These are phyloP conservation scores for Volucella zonaria DNA, from an alignment of 2,888 invertebrate genomes.

Conservation along the genomic window DNA sequence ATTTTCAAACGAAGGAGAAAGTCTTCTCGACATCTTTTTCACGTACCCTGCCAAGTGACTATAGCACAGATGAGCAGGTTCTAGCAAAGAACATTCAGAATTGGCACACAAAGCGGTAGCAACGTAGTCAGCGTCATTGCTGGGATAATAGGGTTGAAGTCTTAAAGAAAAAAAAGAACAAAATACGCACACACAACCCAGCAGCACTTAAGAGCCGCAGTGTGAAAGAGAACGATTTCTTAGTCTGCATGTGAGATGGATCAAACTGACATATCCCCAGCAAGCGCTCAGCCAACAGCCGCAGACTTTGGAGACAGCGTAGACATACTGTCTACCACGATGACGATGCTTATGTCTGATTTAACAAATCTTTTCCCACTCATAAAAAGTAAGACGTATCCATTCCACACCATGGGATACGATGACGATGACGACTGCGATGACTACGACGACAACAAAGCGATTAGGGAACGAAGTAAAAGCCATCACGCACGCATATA, in stretches of 20 bases:
- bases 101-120: slow-evolving; percentile 37
- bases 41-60: slow-evolving; percentile 65
- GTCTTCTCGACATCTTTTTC: slow-evolving; percentile 57
- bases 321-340: slow-evolving; percentile 63
- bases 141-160: slow-evolving; percentile 54
- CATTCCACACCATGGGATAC: slow-evolving; percentile 65
- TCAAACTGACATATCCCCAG: slow-evolving; percentile 54
- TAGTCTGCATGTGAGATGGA: slow-evolving; percentile 51
- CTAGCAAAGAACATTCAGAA: slow-evolving; percentile 8
- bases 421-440: slow-evolving; percentile 15
- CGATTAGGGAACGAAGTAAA: slow-evolving; percentile 68
- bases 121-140: slow-evolving; percentile 40
- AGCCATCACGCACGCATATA: slow-evolving; percentile 71
- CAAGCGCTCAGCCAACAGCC: slow-evolving; percentile 32
- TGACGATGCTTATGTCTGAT: slow-evolving; percentile 57
- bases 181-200: neutral
- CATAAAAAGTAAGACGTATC: slow-evolving; percentile 59
- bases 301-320: slow-evolving; percentile 23
- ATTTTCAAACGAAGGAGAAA: slow-evolving; percentile 66
- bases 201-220: slow-evolving; percentile 21
- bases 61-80: slow-evolving; percentile 47
- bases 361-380: slow-evolving; percentile 64
- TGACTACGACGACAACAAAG: slow-evolving; percentile 43
- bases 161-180: slow-evolving; percentile 10
- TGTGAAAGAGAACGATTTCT: slow-evolving; percentile 21